phyloP scores from a whole-genome alignment of 2,113 vertebrate species.

The Triplophysa rosa region DNA sequence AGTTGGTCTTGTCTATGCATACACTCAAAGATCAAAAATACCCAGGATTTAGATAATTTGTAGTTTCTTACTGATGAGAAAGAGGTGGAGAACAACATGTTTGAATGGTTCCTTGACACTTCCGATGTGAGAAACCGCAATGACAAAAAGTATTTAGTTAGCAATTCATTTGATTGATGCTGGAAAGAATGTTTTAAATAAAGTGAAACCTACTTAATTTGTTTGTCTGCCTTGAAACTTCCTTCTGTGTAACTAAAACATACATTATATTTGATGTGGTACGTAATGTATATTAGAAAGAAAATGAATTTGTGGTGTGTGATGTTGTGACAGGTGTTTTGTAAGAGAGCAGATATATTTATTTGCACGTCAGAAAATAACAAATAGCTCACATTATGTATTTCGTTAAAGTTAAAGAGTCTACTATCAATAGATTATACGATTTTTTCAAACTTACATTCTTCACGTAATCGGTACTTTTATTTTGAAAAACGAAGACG shows the following conservation, averaged over 20 bases:
- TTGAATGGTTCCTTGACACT: conserved; percentile 38
- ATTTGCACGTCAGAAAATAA: too few relatives aligned
- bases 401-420: too few relatives aligned
- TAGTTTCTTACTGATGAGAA: conserved; percentile 20
- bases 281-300: too few relatives aligned
- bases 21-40: conserved; percentile 35
- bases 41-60: conserved; percentile 6
- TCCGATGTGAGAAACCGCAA: conserved; percentile 47
- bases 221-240: conserved; percentile 32
- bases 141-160: conserved; percentile 54
- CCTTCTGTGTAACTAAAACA: neutral
- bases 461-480: neutral
- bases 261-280: neutral
- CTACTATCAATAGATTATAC: too few relatives aligned
- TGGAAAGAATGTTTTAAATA: conserved; percentile 74
- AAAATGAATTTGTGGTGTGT: too few relatives aligned
- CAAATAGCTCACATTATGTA: too few relatives aligned
- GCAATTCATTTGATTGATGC: conserved; percentile 65
- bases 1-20: conserved; percentile 51
- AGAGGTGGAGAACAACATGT: conserved; percentile 6
- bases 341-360: too few relatives aligned
- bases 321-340: too few relatives aligned
- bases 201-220: conserved; percentile 63
- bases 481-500: neutral
- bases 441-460: too few relatives aligned